Evolutionary conservation across 2,113 vertebrate species (phyloP), one percentile per base, ranked within the genome.

Genomic region (Platycercus adscitus): DNA sequence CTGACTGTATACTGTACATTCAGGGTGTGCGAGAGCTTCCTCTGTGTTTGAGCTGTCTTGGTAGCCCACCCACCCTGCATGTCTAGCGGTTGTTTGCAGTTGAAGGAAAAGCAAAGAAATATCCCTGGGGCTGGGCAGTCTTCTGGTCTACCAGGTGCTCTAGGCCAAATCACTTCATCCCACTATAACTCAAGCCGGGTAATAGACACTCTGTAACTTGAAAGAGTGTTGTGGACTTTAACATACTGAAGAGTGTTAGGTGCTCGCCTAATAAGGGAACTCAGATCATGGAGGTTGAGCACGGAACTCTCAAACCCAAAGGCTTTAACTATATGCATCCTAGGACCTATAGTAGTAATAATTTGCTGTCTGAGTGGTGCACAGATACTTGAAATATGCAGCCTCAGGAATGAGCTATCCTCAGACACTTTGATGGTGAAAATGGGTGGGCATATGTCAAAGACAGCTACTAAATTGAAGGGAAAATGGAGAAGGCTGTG

Each of bases 371-470:
- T 71, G 50, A 78, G 58, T 81, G 26, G 76, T 66, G 58, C 68
- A 69, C 14, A 25, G 58, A 52, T 53, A 19, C n/a, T 56, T 73
- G 46, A 24, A 83, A 88, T 49, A n/a, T 16, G 28, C n/a, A 52
- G 17, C 17, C 41, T 90, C 44, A 81, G 92, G 68, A 91, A 55
- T 28, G 72, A 68, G 43, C 39, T 82, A 9, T 88, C 31, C 31
- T 84, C 53, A 44, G 26, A 75, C 73, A 28, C 64, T 91, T 77
- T 47, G 50, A 58, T 82, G 76, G 39, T 93, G 55, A 58, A 89
- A 85, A 73, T 70, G 75, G 71, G 53, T 93, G 85, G 79, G 71
- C 55, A 73, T 77, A 82, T 82, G 85, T 94, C 90, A 89, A 70
- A 93, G 50, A 15, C 43, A 81, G 44, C 46, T 86, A 46, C 71